Percentiles rank a stretch among this genome's conserved stretches.
Conservation (phyloP, 1,140 invertebrate species). For the Dendrolimus kikuchii region DNA sequence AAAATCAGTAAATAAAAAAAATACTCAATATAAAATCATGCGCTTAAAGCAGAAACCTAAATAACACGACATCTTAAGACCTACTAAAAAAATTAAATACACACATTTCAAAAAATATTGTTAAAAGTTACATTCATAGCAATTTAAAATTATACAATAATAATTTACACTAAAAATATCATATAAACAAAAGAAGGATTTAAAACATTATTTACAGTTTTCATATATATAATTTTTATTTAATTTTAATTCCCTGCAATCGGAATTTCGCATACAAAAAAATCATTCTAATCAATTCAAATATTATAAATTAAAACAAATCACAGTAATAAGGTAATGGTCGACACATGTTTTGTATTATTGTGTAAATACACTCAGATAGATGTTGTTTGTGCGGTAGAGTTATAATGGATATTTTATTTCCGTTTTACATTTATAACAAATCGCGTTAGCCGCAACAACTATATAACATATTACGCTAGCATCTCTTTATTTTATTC, state of each 20-base stretch:
- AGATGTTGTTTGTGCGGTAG: conserved; percentile 34
- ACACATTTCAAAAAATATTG: conserved; percentile 28
- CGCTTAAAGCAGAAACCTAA: conserved; percentile 62
- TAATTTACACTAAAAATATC: conserved; percentile 3
- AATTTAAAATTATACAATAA: background rate
- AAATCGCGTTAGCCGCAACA: too few relatives aligned
- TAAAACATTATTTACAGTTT: conserved; percentile 17
- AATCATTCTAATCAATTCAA: conserved; percentile 26
- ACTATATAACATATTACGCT: too few relatives aligned
- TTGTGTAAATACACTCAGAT: conserved; percentile 37
- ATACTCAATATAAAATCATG: conserved; percentile 60
- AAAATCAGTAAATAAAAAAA: conserved; percentile 56
- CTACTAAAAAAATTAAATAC: conserved; percentile 41
- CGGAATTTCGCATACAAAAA: conserved; percentile 49
- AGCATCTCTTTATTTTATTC: too few relatives aligned
- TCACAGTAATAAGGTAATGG: conserved; percentile 68
- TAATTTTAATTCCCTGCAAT: conserved; percentile 44
- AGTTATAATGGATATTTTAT: background rate
- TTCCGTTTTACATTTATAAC: too few relatives aligned
- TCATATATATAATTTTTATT: conserved; percentile 26
- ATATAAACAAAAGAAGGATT: conserved; percentile 31
- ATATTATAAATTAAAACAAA: conserved; percentile 59
- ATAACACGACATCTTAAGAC: conserved; percentile 44
- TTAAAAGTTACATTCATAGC: conserved; percentile 1
- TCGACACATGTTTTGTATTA: conserved; percentile 29